These are phyloP conservation scores for Echinops telfairi DNA, from an alignment of 2,113 vertebrate genomes.

Conservation along the genomic window DNA sequence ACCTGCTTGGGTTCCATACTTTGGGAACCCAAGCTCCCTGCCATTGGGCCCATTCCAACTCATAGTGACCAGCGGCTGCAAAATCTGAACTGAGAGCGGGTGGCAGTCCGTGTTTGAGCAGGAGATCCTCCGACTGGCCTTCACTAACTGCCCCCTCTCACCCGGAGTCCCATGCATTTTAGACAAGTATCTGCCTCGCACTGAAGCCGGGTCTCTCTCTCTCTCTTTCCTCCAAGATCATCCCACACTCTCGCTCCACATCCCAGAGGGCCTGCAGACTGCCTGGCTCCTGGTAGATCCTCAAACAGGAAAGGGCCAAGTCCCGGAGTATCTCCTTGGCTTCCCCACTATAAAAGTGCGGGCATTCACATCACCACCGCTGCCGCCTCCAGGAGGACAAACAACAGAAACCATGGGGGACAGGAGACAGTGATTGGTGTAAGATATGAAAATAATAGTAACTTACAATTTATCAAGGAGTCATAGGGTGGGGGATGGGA, in stretches of 20 bases:
- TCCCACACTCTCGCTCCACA: background rate
- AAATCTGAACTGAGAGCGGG: slow-evolving; percentile 9
- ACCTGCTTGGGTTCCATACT: background rate
- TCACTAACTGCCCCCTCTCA: background rate
- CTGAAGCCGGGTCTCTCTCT: background rate
- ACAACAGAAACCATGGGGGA: too few species aligned
- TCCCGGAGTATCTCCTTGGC: background rate
- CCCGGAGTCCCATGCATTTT: background rate
- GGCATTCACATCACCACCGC: too few species aligned
- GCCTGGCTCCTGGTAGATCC: background rate
- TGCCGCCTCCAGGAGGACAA: too few species aligned
- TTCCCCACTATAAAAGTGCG: background rate
- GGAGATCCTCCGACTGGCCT: too few species aligned
- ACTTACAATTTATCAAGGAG: too few species aligned
- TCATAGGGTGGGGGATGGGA: too few species aligned
- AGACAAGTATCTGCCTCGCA: background rate
- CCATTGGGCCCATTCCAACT: too few species aligned
- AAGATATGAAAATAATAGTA: too few species aligned
- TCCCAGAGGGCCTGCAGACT: background rate
- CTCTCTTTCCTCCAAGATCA: background rate
- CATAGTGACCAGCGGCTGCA: background rate
- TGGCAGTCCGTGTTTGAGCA: background rate
- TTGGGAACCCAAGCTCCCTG: background rate
- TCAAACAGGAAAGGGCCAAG: background rate
- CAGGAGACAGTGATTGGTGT: too few species aligned